Evolutionary conservation across 2,888 invertebrate genomes (phyloP), one percentile per base, ranked within the genome.

Genomic region (Tinea semifulvella): DNA sequence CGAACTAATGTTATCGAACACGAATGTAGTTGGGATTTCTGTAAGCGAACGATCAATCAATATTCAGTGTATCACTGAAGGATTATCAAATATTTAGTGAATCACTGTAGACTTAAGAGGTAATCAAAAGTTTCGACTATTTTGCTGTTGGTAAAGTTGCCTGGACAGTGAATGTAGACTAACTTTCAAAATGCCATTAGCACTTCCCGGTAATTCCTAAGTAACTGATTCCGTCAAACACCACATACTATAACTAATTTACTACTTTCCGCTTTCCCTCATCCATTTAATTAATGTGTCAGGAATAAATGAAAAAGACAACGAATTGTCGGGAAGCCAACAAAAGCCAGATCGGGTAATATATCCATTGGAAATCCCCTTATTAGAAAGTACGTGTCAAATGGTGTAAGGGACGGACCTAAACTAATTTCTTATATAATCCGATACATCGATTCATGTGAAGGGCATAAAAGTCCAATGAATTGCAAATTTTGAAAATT

Each of bases 321-420:
- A 31, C 31, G 31, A 13, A 31, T 31, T 31, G 31, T 31, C 16
- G 16, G 38, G 19, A 38, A 38, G 38, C 38, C 18, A 38, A 17
- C 38, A 38, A 38, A 36, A 17, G 38, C 18, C 38, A 38, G 19
- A 38, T 38, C n/a, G 11, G n/a, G 38, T 18, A 17, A 38, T 38
- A 38, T 38, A 38, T 38, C 38, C 38, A 18, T 17, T 8, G 19
- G 16, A 38, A 38, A 18, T 19, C 38, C 38, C n/a, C 18, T 19
- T 17, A 19, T 38, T 17, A 38, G 17, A n/a, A 8, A 38, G 38
- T 17, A 38, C 18, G 38, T 38, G 38, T 5, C 19, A 7, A 17
- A 19, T 38, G 18, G 3, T 17, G 10, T 8, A 18, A 13, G 17
- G n/a, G 17, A 10, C 17, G 18, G 22, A 13, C 40, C 22, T 13